A percentile compares a stretch with the other conserved stretches of the same genome.
These are phyloP conservation scores for Muscidifurax raptorellus DNA, from an alignment of 1,140 invertebrate genomes.

Conservation along the genomic window DNA sequence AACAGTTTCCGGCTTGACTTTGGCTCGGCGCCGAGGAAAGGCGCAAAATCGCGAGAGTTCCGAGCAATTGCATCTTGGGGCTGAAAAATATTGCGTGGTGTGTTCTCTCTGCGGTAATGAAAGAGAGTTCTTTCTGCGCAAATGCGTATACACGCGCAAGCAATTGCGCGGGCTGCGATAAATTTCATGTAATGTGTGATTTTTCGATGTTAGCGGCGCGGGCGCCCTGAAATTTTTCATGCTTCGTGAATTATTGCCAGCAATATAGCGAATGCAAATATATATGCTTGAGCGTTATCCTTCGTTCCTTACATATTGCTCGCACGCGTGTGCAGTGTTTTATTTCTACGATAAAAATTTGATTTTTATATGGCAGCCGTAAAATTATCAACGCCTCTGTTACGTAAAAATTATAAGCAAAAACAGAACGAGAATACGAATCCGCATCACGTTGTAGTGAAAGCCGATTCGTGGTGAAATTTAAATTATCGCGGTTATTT, in stretches of 20 bases:
- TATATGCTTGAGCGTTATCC: too few relatives aligned
- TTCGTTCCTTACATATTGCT: background rate
- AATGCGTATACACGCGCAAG: background rate
- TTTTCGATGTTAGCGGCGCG: background rate
- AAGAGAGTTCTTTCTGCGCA: slow-evolving; percentile 29
- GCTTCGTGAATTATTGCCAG: too few relatives aligned
- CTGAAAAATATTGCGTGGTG: slow-evolving; percentile 42
- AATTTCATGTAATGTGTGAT: slow-evolving; percentile 37
- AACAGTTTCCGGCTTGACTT: slow-evolving; percentile 58
- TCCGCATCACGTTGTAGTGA: background rate
- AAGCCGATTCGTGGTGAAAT: background rate
- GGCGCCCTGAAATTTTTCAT: too few relatives aligned
- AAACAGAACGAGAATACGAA: slow-evolving; percentile 9
- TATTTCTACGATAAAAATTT: background rate
- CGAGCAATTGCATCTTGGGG: slow-evolving; percentile 44
- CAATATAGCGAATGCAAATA: background rate
- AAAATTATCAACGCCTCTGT: background rate
- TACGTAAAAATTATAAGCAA: background rate
- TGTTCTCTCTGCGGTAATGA: slow-evolving; percentile 26
- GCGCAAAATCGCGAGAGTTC: slow-evolving; percentile 27
- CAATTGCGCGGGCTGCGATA: slow-evolving; percentile 38
- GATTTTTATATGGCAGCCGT: background rate
- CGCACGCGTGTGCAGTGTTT: background rate
- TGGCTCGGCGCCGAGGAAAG: slow-evolving; percentile 56
- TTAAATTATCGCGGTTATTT: background rate